These are phyloP conservation scores for Miniopterus natalensis DNA, from an alignment of 2,113 vertebrate genomes.

Conservation along the genomic window DNA sequence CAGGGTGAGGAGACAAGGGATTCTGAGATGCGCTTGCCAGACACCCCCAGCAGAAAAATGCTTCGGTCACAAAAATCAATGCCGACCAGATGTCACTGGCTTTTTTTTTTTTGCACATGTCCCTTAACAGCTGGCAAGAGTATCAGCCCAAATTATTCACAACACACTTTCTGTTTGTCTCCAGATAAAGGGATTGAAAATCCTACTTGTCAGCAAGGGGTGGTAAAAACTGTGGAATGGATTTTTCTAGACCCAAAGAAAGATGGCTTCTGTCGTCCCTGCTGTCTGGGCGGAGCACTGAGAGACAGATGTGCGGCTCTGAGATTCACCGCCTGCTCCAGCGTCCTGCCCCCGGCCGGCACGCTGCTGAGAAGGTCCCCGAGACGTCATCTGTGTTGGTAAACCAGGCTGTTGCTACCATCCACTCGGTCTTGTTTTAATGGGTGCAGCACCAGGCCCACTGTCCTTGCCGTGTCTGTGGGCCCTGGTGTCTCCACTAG, in stretches of 20 bases:
- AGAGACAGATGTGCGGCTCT: neutral
- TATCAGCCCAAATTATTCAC: slow-evolving; percentile 86
- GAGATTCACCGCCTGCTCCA: too few species aligned
- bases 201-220: slow-evolving; percentile 80
- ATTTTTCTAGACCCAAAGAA: slow-evolving; percentile 80
- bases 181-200: slow-evolving; percentile 88
- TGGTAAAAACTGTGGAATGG: slow-evolving; percentile 86
- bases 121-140: slow-evolving; percentile 87
- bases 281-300: fast-evolving
- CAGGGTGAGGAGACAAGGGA: neutral
- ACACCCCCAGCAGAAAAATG: slow-evolving; percentile 76
- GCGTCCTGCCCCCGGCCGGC: neutral
- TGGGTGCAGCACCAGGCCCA: fast-evolving
- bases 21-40: slow-evolving; percentile 66
- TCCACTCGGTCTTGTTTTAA: fast-evolving
- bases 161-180: slow-evolving; percentile 86
- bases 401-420: fast-evolving
- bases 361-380: fast-evolving
- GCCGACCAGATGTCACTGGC: slow-evolving; percentile 85
- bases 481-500: neutral
- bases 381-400: fast-evolving
- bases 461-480: fast-evolving
- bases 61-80: slow-evolving; percentile 83
- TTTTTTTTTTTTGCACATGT: slow-evolving; percentile 79
- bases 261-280: neutral